Conservation (phyloP, 2,888 invertebrate genomes). For the Orthosia gracilis region DNA sequence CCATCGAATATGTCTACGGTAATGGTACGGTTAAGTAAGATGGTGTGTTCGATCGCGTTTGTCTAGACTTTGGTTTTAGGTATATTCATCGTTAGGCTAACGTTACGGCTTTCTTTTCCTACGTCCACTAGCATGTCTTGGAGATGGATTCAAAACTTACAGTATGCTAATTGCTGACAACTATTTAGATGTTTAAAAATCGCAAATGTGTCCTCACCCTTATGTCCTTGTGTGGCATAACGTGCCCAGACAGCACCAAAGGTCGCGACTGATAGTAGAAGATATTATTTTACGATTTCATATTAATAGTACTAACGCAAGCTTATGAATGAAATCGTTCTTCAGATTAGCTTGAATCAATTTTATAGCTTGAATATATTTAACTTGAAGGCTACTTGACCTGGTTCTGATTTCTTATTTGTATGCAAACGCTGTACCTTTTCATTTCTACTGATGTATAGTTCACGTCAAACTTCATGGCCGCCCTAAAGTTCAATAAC, state of each 20-base stretch:
- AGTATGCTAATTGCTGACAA: too few species aligned
- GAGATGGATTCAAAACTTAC: background rate
- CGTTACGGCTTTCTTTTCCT: too few species aligned
- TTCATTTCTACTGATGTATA: background rate
- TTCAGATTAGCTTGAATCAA: constrained; percentile 18
- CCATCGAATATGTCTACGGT: too few species aligned
- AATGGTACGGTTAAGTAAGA: too few species aligned
- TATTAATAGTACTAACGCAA: constrained; percentile 4
- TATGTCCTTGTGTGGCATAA: constrained; percentile 76
- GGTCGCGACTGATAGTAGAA: constrained; percentile 40
- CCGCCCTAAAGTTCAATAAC: too few species aligned
- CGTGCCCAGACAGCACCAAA: constrained; percentile 34
- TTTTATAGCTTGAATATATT: constrained; percentile 45
- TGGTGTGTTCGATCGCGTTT: too few species aligned
- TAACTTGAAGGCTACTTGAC: constrained; percentile 25
- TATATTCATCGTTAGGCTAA: too few species aligned
- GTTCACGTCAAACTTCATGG: too few species aligned
- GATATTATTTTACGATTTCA: constrained; percentile 40
- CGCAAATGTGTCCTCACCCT: constrained; percentile 6
- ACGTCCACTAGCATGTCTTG: too few species aligned
- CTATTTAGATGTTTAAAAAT: background rate
- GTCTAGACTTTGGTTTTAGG: too few species aligned
- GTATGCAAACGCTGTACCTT: constrained; percentile 12
- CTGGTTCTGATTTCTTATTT: constrained; percentile 16
- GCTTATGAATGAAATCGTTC: constrained; percentile 36